phyloP scores from a whole-genome alignment of 2,113 vertebrate species.

The Lophura nycthemera region DNA sequence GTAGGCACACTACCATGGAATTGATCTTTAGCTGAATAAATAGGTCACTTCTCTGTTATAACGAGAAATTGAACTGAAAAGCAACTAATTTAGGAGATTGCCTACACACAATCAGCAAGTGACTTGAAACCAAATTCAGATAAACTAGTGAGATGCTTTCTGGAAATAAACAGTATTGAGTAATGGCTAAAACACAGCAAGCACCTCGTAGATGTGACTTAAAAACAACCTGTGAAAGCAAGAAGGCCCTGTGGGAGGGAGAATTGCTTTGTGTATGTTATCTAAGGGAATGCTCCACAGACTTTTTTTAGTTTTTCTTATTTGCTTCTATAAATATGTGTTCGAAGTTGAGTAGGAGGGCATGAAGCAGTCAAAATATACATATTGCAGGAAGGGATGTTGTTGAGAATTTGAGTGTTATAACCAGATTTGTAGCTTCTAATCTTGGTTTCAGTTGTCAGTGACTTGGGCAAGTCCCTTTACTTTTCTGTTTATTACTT shows the following conservation, averaged over 20 bases:
- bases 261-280: conserved; percentile 1
- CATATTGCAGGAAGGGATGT: conserved; percentile 9
- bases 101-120: neutral
- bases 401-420: neutral
- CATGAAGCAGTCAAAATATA: conserved; percentile 22
- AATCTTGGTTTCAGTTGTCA: conserved; percentile 1
- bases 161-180: conserved; percentile 64
- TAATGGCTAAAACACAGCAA: conserved; percentile 58
- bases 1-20: neutral
- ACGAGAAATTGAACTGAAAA: conserved; percentile 47
- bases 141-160: conserved; percentile 61
- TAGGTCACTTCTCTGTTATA: conserved; percentile 20
- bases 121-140: conserved; percentile 65
- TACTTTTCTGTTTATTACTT: neutral
- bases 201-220: neutral
- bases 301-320: neutral
- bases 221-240: conserved; percentile 65
- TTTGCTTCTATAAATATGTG: conserved; percentile 34
- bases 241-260: conserved; percentile 56
- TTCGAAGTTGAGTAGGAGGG: conserved; percentile 65
- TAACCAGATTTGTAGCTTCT: neutral
- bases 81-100: conserved; percentile 44
- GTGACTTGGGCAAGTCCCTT: conserved; percentile 33
- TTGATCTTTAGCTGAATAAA: conserved; percentile 8
- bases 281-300: conserved; percentile 28